Evolutionary conservation across 2,113 vertebrate species (phyloP), one percentile per base, ranked within the genome.

Genomic region (Accipiter virgatus): DNA sequence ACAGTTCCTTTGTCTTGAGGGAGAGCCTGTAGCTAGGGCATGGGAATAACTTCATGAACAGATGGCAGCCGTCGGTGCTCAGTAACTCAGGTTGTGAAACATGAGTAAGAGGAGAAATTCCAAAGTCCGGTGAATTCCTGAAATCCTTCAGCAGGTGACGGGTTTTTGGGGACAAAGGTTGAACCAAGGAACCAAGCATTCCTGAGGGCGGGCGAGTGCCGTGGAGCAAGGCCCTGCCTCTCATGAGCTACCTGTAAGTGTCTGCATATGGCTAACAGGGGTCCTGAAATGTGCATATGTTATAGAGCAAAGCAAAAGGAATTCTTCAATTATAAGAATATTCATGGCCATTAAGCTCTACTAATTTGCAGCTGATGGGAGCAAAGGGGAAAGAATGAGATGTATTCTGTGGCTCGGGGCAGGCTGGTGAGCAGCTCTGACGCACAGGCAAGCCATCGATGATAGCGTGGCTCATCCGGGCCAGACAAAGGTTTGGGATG

Each of bases 181-280:
- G 82, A 15, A 16, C 6, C 5, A 11, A 55, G 16, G 82, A 15
- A 16, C 6, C 5, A 10, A 61, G 16, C 45, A 20, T 56, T 66
- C 36, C 75, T 0, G 1, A 9, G 55, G 26, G 20, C 1, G 27
- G 22, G 36, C 0, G 13, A 26, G 47, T 2, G n/a, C 42, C 16
- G 59, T 0, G 1, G 26, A 55, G 47, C 8, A 3, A 48, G 71
- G 56, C 36, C 23, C n/a, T 47, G 38, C 61, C 21, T 21, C 45
- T 16, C 26, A 2, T 4, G 11, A 29, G 36, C 1, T 29, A n/a
- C 29, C 84, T 32, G 79, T 10, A 5, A 50, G 29, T 0, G 14
- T 18, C 40, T 7, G 18, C 2, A 0, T 5, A 1, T 2, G 53
- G 65, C 2, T 29, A 25, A 4, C 6, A 1, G 0, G 14, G 48